Conservation (phyloP, 2,797 vertebrate species). For the Diceros bicornis region DNA sequence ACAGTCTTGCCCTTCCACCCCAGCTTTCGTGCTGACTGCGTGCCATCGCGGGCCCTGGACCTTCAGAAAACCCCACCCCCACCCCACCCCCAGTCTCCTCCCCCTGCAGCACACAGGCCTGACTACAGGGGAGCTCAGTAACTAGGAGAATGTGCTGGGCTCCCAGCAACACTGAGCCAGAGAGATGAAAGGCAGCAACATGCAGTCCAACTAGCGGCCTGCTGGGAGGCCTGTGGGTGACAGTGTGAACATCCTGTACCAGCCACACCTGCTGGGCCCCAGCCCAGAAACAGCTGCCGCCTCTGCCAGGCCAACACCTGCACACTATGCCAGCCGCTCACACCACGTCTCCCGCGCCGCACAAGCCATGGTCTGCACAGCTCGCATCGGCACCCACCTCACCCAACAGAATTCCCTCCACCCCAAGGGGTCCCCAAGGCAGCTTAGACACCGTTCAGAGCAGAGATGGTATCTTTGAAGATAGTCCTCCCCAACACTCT, state of each 20-base stretch:
- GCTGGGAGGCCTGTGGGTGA: background rate
- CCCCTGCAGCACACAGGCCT: background rate
- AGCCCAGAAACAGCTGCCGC: background rate
- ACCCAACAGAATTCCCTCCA: background rate
- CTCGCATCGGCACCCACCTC: no score
- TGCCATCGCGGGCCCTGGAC: background rate
- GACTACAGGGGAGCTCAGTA: background rate
- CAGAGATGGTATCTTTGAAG: background rate
- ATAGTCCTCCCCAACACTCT: background rate
- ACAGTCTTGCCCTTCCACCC: background rate
- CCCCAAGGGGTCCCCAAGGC: background rate
- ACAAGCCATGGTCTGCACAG: background rate
- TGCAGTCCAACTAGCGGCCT: background rate
- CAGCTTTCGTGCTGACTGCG: background rate
- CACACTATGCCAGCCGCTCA: no score
- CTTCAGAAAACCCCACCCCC: background rate
- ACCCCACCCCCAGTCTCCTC: background rate
- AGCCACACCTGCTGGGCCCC: conserved; percentile 17
- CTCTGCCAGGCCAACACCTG: background rate
- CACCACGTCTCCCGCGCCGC: accelerated
- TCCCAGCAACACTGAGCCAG: background rate
- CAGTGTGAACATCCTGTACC: background rate
- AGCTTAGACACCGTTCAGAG: background rate
- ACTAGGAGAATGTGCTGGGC: background rate
- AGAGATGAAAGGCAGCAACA: conserved; percentile 59